Conservation (phyloP, 2,797 vertebrate genomes). For the Sebastes taczanowskii region DNA sequence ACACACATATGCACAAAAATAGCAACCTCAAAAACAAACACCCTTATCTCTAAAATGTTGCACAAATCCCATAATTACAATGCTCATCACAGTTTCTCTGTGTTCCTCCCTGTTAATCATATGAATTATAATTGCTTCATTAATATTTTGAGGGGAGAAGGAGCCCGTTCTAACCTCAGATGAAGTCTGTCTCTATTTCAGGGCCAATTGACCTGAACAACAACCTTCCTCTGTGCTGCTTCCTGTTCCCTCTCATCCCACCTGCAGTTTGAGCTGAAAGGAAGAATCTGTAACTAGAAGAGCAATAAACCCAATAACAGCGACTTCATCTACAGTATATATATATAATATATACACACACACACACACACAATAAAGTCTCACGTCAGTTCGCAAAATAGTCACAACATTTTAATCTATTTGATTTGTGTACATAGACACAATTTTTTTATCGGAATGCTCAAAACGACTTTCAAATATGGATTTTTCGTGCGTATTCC, state of each 20-base stretch:
- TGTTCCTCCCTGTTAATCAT: slow-evolving; percentile 57
- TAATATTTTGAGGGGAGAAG: slow-evolving; percentile 58
- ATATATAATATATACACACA: not conserved
- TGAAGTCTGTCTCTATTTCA: slow-evolving; percentile 48
- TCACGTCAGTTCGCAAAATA: too few relatives aligned
- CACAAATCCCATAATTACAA: slow-evolving; percentile 64
- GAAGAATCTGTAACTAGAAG: not conserved
- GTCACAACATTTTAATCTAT: too few relatives aligned
- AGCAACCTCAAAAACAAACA: slow-evolving; percentile 33
- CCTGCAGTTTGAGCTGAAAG: not conserved
- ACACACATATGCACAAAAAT: not conserved
- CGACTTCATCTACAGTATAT: not conserved
- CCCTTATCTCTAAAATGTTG: slow-evolving; percentile 48
- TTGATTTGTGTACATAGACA: too few relatives aligned
- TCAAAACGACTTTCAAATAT: too few relatives aligned
- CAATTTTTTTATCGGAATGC: fast-evolving
- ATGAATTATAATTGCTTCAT: slow-evolving; percentile 69
- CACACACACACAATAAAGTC: too few relatives aligned
- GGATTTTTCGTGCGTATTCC: too few relatives aligned
- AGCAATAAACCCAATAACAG: not conserved
- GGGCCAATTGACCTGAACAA: slow-evolving; percentile 55
- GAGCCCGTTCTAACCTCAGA: slow-evolving; percentile 33
- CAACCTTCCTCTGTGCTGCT: not conserved
- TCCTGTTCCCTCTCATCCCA: slow-evolving; percentile 4
- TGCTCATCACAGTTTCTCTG: slow-evolving; percentile 58